Evolutionary conservation across 2,113 vertebrate species (phyloP).

Genomic region (Rhinoderma darwinii): DNA sequence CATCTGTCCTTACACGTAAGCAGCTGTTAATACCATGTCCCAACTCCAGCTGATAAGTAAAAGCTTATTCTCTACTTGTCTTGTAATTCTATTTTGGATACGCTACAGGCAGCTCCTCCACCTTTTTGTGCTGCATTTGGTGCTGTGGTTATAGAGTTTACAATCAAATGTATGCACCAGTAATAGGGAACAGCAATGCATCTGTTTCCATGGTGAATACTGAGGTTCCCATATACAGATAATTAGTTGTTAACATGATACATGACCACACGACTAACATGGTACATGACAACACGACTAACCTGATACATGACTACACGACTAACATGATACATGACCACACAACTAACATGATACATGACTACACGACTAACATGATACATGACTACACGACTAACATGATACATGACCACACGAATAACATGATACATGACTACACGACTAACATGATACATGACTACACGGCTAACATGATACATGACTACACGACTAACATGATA

Average conservation of each 20-base stretch:
- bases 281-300: constrained; percentile 5
- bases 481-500: constrained; percentile 32
- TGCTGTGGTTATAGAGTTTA: constrained; percentile 12
- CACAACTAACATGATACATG: constrained; percentile 26
- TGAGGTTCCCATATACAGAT: constrained; percentile 11
- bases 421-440: constrained; percentile 16
- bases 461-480: constrained; percentile 28
- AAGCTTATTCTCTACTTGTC: not conserved
- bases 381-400: constrained; percentile 27
- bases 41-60: not conserved
- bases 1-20: constrained; percentile 4
- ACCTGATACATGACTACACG: constrained; percentile 14
- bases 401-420: constrained; percentile 25
- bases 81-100: not conserved
- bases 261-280: constrained; percentile 24
- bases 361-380: constrained; percentile 32
- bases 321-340: constrained; percentile 25
- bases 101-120: not conserved
- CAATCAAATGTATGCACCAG: not conserved
- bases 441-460: constrained; percentile 25
- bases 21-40: not conserved
- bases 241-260: constrained; percentile 44
- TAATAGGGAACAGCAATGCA: not conserved
- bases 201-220: constrained; percentile 52
- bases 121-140: not conserved